phyloP scores from a whole-genome alignment of 2,113 vertebrate species.

The Daphoenositta chrysoptera region DNA sequence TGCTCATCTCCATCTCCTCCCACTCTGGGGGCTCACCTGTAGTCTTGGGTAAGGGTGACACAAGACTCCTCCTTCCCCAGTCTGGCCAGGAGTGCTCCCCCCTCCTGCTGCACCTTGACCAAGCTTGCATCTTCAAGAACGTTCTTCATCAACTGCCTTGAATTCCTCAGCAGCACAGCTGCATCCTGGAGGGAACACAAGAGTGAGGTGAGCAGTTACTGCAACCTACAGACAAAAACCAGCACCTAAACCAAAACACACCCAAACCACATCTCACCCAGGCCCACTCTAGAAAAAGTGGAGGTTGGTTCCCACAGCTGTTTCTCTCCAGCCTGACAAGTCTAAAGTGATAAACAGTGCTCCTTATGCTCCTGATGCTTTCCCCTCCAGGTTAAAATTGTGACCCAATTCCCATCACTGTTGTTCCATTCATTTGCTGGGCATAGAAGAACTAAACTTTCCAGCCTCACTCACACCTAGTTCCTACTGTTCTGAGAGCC shows the following conservation, averaged over 20 bases:
- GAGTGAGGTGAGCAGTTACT: not conserved
- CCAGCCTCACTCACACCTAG: not conserved
- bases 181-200: slow-evolving; percentile 75
- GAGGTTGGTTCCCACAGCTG: not conserved
- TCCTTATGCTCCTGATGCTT: not conserved
- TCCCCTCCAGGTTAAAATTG: not conserved
- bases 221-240: not conserved
- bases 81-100: slow-evolving; percentile 78
- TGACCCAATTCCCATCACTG: not conserved
- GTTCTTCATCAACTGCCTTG: slow-evolving; percentile 77
- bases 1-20: not conserved
- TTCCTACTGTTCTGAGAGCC: not conserved
- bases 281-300: not conserved
- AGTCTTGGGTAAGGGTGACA: slow-evolving; percentile 72
- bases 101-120: slow-evolving; percentile 85
- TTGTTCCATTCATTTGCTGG: not conserved
- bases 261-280: not conserved
- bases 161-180: slow-evolving; percentile 67
- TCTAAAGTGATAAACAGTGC: not conserved
- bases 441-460: not conserved
- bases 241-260: not conserved
- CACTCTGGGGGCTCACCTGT: slow-evolving; percentile 18
- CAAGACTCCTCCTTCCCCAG: slow-evolving; percentile 81
- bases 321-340: not conserved
- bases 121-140: slow-evolving; percentile 82